Percentiles rank a stretch among this genome's conserved stretches.
Conservation (phyloP, 2,888 invertebrate genomes). For the Phoronis australis region DNA sequence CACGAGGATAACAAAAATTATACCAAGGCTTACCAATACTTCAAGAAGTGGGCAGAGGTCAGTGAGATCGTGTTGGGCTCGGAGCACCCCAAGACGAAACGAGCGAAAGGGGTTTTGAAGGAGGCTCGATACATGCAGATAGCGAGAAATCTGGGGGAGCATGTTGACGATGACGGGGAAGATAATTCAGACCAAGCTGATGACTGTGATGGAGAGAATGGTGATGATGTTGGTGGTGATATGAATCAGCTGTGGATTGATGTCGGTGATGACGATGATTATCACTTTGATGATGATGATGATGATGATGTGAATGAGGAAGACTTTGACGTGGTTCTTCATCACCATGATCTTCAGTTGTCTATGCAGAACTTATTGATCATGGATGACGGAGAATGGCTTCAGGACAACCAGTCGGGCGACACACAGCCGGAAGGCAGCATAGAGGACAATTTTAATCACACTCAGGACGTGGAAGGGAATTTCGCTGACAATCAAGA, state of each 20-base stretch:
- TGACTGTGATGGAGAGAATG: constrained; percentile 10
- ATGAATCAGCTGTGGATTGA: constrained; percentile 24
- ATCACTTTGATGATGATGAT: constrained; percentile 41
- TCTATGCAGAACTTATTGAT: too few species aligned
- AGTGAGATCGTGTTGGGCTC: constrained; percentile 49
- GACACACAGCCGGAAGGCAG: too few species aligned
- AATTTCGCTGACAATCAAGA: too few species aligned
- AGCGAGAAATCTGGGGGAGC: constrained; percentile 37
- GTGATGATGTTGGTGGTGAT: constrained; percentile 16
- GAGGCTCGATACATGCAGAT: constrained; percentile 43
- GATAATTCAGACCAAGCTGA: constrained; percentile 23
- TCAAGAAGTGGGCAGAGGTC: constrained; percentile 46
- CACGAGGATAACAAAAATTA: constrained; percentile 49
- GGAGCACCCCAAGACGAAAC: constrained; percentile 46
- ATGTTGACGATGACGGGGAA: constrained; percentile 23
- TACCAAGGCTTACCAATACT: constrained; percentile 47
- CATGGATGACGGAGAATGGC: too few species aligned
- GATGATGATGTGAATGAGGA: constrained; percentile 41
- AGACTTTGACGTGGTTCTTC: too few species aligned
- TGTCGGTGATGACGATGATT: constrained; percentile 35
- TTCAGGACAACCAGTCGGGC: too few species aligned
- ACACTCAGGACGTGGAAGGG: too few species aligned
- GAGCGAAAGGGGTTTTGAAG: constrained; percentile 47
- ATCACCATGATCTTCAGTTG: too few species aligned
- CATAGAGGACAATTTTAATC: too few species aligned